Evolutionary conservation across 2,113 vertebrate species (phyloP), one percentile per base, ranked within the genome.

Genomic region (Typhlomys cinereus): DNA sequence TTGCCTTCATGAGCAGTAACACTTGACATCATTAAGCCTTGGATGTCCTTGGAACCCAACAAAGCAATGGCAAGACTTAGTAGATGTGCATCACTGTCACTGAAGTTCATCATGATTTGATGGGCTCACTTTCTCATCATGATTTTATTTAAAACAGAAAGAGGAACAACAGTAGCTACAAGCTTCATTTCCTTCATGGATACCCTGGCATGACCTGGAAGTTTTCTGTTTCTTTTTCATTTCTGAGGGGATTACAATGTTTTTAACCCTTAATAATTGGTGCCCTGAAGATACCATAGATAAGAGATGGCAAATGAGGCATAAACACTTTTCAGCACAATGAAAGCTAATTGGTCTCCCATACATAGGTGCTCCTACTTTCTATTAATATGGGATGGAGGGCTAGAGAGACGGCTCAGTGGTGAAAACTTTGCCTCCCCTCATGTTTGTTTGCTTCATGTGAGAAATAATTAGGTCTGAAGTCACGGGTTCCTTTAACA

Each of bases 1-100:
- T 75, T 71, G 91, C 57, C 74, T 96, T 89, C 89, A 88, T 92
- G 97, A 94, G 87, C 83, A 93, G 94, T 96, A 96, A 90, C 96
- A 96, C 91, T 88, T 96, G 81, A 92, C 85, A 92, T 89, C 88
- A 85, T 89, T 61, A 85, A 91, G 87, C 41, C 69, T 0, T 92
- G 86, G 83, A 79, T 85, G 52, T 86, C 85, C 92, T 46, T 48
- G 64, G 89, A 94, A 88, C 76, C 73, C 52, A 79, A 85, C 3
- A 57, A 79, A 88, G 76, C 71, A 15, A 71, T 18, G 44, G 78
- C 57, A 70, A 82, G 67, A 59, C 50, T 74, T 89, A 27, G 74
- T 0, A 71, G 87, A 93, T 85, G 85, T 67, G 75, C 75, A 52
- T 76, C 84, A 73, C 0, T 1, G 92, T 91, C 87, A 66, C 87